Evolutionary conservation across 2,797 vertebrate genomes (phyloP).

Genomic region (Ctenopoma multispine): DNA sequence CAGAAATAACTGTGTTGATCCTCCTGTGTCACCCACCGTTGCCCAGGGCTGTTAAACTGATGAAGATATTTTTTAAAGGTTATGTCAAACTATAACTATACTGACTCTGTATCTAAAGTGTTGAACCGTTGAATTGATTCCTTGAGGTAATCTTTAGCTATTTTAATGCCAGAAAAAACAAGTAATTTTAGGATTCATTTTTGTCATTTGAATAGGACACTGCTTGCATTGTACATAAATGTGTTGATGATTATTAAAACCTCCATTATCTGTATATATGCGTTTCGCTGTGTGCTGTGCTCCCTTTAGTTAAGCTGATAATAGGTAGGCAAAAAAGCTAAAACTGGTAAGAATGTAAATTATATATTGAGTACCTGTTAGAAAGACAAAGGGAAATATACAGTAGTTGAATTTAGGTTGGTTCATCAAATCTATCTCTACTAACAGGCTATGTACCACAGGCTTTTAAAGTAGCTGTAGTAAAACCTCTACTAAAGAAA

Average conservation of each 20-base stretch:
- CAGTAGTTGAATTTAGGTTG: neutral
- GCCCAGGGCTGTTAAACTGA: conserved; percentile 63
- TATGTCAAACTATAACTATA: conserved; percentile 55
- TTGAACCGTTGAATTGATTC: conserved; percentile 57
- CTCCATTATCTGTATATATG: conserved; percentile 65
- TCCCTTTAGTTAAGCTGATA: conserved; percentile 1
- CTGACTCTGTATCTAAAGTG: conserved; percentile 51
- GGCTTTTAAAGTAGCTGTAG: no score
- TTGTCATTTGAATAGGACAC: conserved; percentile 74
- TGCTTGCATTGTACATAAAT: conserved; percentile 88
- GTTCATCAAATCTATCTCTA: no score
- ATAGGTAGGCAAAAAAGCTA: no score
- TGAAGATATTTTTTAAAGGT: conserved; percentile 43
- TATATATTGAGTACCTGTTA: neutral
- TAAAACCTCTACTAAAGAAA: no score
- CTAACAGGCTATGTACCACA: no score
- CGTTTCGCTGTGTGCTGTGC: conserved; percentile 18
- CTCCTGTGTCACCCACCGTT: conserved; percentile 22
- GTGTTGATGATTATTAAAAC: conserved; percentile 87
- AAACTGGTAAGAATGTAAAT: neutral
- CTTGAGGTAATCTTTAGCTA: conserved; percentile 61
- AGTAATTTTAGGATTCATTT: conserved; percentile 68
- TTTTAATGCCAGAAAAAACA: conserved; percentile 71
- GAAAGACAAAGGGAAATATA: neutral
- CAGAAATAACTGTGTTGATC: conserved; percentile 19